Evolutionary conservation across 2,888 invertebrate genomes (phyloP).

Genomic region (Drosophila paracracens): DNA sequence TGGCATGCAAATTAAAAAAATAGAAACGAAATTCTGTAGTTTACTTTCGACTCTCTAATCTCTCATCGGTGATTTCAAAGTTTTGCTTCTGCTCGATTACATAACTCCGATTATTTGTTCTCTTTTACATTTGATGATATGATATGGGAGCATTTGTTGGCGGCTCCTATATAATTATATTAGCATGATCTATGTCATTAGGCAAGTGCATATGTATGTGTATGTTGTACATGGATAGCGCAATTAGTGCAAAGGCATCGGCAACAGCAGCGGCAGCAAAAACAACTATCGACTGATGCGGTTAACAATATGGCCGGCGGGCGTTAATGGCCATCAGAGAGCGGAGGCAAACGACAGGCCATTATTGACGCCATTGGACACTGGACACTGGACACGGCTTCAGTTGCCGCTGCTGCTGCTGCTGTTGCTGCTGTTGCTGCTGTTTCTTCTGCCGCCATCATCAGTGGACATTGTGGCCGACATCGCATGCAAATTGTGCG

Average conservation of each 20-base stretch:
- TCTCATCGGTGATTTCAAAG: slow-evolving; percentile 9
- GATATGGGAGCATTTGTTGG: slow-evolving; percentile 70
- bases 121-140: slow-evolving; percentile 52
- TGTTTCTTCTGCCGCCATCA: slow-evolving; percentile 27
- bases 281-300: slow-evolving; percentile 74
- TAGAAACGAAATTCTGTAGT: slow-evolving; percentile 7
- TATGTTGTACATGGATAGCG: slow-evolving; percentile 50
- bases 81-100: slow-evolving; percentile 34
- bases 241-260: slow-evolving; percentile 70
- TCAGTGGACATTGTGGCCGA: slow-evolving; percentile 38
- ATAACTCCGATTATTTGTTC: slow-evolving; percentile 48
- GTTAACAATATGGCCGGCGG: slow-evolving; percentile 77
- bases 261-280: slow-evolving; percentile 40
- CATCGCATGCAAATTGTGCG: slow-evolving; percentile 74
- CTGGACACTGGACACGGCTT: slow-evolving; percentile 24
- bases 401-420: slow-evolving; percentile 25
- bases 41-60: slow-evolving; percentile 25
- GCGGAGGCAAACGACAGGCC: slow-evolving; percentile 73
- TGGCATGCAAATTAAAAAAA: slow-evolving; percentile 45
- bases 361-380: slow-evolving; percentile 81
- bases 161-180: slow-evolving; percentile 72
- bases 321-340: slow-evolving; percentile 73
- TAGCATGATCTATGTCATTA: slow-evolving; percentile 80
- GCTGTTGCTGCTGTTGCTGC: slow-evolving; percentile 32
- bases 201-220: slow-evolving; percentile 25